A percentile compares a stretch with the other conserved stretches of the same genome.
Conservation (phyloP, 2,797 vertebrate species). For the Craterocephalus amniculus region DNA sequence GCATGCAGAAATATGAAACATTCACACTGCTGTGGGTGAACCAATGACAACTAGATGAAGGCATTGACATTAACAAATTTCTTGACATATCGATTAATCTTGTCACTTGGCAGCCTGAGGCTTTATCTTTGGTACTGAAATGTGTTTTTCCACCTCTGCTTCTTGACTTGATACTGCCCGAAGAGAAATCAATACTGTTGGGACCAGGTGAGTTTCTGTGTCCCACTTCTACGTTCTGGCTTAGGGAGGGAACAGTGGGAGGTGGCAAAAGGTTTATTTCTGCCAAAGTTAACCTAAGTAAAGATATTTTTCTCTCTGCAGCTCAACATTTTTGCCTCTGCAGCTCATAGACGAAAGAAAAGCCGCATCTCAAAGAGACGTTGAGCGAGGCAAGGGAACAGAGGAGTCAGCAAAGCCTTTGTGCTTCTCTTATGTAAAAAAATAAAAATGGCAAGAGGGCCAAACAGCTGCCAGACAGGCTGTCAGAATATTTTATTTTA, state of each 20-base stretch:
- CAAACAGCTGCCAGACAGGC: constrained; percentile 66
- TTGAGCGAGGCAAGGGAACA: constrained; percentile 55
- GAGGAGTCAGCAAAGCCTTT: constrained; percentile 75
- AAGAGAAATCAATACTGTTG: constrained; percentile 21
- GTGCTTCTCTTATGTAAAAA: constrained; percentile 54
- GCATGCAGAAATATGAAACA: not conserved
- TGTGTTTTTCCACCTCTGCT: not conserved
- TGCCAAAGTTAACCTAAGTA: constrained; percentile 1
- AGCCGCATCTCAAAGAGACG: constrained; percentile 41
- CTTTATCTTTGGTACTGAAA: constrained; percentile 4
- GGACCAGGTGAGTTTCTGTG: constrained; percentile 10
- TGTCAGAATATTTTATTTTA: constrained; percentile 64
- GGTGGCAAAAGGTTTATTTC: constrained; percentile 27
- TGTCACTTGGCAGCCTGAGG: constrained; percentile 3
- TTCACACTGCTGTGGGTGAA: too few species aligned
- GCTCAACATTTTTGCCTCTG: constrained; percentile 40
- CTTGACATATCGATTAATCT: not conserved
- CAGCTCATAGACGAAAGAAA: constrained; percentile 38
- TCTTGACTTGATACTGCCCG: constrained; percentile 11
- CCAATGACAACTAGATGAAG: not conserved
- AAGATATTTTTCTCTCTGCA: constrained; percentile 12
- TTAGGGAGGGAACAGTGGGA: constrained; percentile 1
- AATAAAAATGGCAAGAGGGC: constrained; percentile 59
- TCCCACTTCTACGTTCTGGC: constrained; percentile 8
- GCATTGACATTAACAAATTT: not conserved